Evolutionary conservation across 2,113 vertebrate genomes (phyloP), one percentile per base, ranked within the genome.

Genomic region (Alosa alosa): DNA sequence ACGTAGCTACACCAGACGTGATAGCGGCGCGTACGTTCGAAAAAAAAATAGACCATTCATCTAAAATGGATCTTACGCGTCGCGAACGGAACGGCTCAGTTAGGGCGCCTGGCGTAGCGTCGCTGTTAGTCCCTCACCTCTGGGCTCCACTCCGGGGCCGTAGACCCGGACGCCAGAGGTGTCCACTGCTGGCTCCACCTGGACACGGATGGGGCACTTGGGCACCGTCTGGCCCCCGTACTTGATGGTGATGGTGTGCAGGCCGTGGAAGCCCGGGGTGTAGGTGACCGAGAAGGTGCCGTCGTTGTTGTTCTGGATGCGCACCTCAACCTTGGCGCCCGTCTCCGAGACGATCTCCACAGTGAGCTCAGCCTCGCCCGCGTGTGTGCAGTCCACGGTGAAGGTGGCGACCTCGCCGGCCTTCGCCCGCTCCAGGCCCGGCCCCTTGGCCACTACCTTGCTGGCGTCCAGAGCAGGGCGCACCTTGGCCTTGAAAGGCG

Each of bases 261-360:
- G 88, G 3, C 98, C 98, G 0, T 98, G 96, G 55, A 96, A 96
- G 52, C 96, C 91, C 0, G 98, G 97, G 1, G 94, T 98, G 93
- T 99, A 99, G 82, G 97, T 98, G 91, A 99, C 97, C 82, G 95
- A 93, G 90, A 99, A 99, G 89, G 96, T 98, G 25, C 98, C 97
- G 0, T 99, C 97, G 0, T 95, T 93, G 0, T 97, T 98, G 93
- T 98, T 97, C 87, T 96, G 96, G 92, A 99, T 96, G 86, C 96
- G 94, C 84, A 99, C 98, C 90, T 99, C 98, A 0, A 97, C 97
- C 84, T 97, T 97, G n/a, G 88, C 92, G 0, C 97, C 97, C 0
- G 96, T 94, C 0, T 99, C 98, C 0, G 98, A 98, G 39, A 97
- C 91, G 86, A 99, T 98, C 94, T 99, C 98, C 0, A 99, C 97